A percentile compares a stretch with the other conserved stretches of the same genome.
phyloP scores from a whole-genome alignment of 2,797 vertebrate genomes.

The Anguilla marmorata region DNA sequence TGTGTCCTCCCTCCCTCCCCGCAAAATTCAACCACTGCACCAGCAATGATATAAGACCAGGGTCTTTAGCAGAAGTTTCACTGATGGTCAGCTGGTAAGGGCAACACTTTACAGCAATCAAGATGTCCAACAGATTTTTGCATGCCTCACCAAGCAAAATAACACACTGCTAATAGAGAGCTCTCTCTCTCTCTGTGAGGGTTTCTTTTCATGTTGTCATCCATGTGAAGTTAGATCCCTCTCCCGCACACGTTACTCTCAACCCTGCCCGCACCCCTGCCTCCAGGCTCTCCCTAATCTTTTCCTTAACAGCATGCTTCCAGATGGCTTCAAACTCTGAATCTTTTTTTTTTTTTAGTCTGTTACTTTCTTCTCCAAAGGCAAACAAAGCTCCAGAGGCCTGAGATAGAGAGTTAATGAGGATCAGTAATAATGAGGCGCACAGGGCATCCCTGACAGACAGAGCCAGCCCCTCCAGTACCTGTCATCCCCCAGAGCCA shows the following conservation, averaged over 20 bases:
- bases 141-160: neutral
- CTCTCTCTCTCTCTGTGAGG: neutral
- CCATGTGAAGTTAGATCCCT: neutral
- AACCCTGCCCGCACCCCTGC: neutral
- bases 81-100: neutral
- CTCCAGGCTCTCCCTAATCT: neutral
- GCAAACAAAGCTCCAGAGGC: neutral
- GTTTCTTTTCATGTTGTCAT: neutral
- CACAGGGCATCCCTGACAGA: neutral
- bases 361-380: slow-evolving; percentile 15
- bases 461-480: neutral
- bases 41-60: neutral
- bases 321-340: slow-evolving; percentile 9
- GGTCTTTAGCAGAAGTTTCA: neutral
- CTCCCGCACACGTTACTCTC: neutral
- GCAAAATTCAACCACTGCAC: neutral
- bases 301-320: neutral
- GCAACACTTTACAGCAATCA: neutral
- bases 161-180: neutral
- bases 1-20: neutral
- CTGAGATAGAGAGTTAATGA: neutral
- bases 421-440: neutral
- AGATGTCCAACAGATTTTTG: neutral
- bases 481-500: neutral
- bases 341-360: neutral